These are phyloP conservation scores for Tenthredo mesomela DNA, from an alignment of 2,888 invertebrate genomes.

Conservation along the genomic window DNA sequence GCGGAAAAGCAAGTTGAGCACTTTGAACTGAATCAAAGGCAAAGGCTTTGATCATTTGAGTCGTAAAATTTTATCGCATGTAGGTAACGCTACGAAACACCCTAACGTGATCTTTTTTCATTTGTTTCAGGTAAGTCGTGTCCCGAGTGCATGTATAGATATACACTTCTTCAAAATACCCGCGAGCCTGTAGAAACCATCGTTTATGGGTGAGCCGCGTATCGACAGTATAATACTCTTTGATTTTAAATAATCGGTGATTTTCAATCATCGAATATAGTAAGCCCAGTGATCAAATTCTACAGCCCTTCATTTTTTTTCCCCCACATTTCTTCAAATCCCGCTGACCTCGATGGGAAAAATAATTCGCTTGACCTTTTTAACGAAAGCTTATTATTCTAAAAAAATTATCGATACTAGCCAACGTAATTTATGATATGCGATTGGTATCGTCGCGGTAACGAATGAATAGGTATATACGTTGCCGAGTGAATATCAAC, in stretches of 20 bases:
- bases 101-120: constrained; percentile 28
- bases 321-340: not conserved
- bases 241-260: not conserved
- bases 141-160: not conserved
- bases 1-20: constrained; percentile 23
- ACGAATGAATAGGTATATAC: not conserved
- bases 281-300: not conserved
- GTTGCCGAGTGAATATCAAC: not conserved
- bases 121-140: constrained; percentile 48
- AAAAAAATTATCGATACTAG: constrained; percentile 6
- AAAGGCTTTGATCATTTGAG: constrained; percentile 43
- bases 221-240: not conserved
- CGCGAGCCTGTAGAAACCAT: too few species aligned
- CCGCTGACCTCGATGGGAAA: not conserved
- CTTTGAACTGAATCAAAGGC: constrained; percentile 27
- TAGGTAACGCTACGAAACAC: constrained; percentile 10
- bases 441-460: constrained; percentile 14
- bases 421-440: not conserved
- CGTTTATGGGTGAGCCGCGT: not conserved
- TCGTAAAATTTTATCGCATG: constrained; percentile 41
- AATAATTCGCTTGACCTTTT: not conserved
- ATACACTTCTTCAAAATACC: not conserved
- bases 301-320: not conserved
- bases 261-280: not conserved
- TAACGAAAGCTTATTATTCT: not conserved